phyloP scores from a whole-genome alignment of 2,888 invertebrate genomes.

The Drosophila rellima region DNA sequence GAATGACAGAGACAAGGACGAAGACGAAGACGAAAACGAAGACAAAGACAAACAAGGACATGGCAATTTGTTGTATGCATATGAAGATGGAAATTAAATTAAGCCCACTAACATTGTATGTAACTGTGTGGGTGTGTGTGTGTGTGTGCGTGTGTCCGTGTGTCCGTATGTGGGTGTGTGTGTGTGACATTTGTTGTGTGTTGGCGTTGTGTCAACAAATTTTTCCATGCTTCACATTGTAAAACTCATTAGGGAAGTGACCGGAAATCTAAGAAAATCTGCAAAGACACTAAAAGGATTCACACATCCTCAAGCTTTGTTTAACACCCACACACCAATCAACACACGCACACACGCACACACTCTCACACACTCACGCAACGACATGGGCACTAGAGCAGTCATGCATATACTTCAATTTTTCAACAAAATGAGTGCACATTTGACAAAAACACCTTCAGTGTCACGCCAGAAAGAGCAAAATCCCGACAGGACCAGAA shows the following conservation, averaged over 20 bases:
- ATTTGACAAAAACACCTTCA: constrained; percentile 79
- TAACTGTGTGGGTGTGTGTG: constrained; percentile 13
- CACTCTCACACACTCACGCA: constrained; percentile 4
- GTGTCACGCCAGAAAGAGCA: constrained; percentile 52
- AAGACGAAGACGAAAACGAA: neutral
- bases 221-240: constrained; percentile 65
- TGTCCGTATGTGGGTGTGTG: constrained; percentile 14
- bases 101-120: constrained; percentile 43
- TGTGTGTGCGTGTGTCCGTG: constrained; percentile 11
- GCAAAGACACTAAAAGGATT: constrained; percentile 67
- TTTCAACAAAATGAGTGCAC: constrained; percentile 80
- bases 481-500: constrained; percentile 58
- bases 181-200: constrained; percentile 43
- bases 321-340: constrained; percentile 29
- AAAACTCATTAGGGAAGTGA: constrained; percentile 81
- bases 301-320: constrained; percentile 44
- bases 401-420: constrained; percentile 80
- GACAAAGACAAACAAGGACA: constrained; percentile 58
- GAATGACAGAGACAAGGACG: neutral
- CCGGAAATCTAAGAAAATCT: constrained; percentile 80
- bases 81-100: constrained; percentile 73
- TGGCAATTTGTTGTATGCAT: constrained; percentile 53
- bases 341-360: constrained; percentile 11
- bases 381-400: constrained; percentile 54
- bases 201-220: constrained; percentile 66